Evolutionary conservation across 2,888 invertebrate species (phyloP).

Genomic region (Xiphydria camelus): DNA sequence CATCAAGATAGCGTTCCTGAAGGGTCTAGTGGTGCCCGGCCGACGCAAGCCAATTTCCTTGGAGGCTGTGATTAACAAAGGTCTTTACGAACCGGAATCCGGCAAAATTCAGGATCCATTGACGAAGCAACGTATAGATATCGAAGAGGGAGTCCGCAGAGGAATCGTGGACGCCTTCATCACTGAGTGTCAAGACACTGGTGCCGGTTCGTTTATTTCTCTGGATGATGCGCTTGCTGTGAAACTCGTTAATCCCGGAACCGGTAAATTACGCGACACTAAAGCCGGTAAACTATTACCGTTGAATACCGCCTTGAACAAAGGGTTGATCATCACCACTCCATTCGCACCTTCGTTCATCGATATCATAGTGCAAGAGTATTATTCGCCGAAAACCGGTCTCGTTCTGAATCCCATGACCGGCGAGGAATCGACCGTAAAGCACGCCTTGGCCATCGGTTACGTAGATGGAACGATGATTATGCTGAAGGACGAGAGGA

Average conservation of each 20-base stretch:
- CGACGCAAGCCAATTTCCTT: slow-evolving; percentile 76
- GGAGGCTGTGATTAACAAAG: slow-evolving; percentile 73
- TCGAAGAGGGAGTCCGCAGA: slow-evolving; percentile 77
- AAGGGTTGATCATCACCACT: slow-evolving; percentile 73
- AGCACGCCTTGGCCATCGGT: slow-evolving; percentile 73
- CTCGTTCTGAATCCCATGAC: slow-evolving; percentile 77
- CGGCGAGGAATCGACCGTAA: slow-evolving; percentile 73
- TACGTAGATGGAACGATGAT: slow-evolving; percentile 74
- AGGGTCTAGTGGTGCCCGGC: slow-evolving; percentile 71
- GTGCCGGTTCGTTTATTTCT: slow-evolving; percentile 71
- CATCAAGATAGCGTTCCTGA: slow-evolving; percentile 71
- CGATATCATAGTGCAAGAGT: slow-evolving; percentile 76
- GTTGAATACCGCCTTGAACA: slow-evolving; percentile 71
- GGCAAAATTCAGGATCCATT: slow-evolving; percentile 75
- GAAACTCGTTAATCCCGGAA: slow-evolving; percentile 70
- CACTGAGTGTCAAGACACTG: slow-evolving; percentile 78
- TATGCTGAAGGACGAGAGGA: slow-evolving; percentile 74
- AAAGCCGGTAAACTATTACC: slow-evolving; percentile 72
- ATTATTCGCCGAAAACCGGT: slow-evolving; percentile 75
- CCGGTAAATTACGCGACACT: slow-evolving; percentile 74
- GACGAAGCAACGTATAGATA: slow-evolving; percentile 71
- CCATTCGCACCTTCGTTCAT: slow-evolving; percentile 72
- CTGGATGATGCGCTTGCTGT: slow-evolving; percentile 74
- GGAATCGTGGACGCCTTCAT: slow-evolving; percentile 81
- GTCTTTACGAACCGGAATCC: slow-evolving; percentile 70